These are phyloP conservation scores for Gadus chalcogrammus DNA, from an alignment of 2,113 vertebrate genomes.

Conservation along the genomic window DNA sequence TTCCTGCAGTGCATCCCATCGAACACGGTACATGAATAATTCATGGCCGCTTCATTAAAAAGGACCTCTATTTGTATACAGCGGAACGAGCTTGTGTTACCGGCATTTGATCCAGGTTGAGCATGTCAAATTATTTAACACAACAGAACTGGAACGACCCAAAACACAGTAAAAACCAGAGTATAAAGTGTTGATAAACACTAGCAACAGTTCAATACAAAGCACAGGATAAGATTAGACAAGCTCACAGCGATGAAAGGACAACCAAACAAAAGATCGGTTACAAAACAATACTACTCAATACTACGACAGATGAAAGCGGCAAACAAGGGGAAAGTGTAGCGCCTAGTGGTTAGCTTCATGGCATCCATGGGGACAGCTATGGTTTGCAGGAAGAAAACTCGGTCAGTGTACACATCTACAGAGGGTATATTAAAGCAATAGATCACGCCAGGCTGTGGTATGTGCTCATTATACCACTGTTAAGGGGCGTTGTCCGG, in stretches of 20 bases:
- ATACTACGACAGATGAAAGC: no score
- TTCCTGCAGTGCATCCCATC: constrained; percentile 42
- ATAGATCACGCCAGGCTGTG: no score
- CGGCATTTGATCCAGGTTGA: constrained; percentile 59
- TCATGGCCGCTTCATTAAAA: constrained; percentile 68
- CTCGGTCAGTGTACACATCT: no score
- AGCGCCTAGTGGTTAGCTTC: no score
- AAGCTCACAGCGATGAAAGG: background rate
- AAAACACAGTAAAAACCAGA: constrained; percentile 9
- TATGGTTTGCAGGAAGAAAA: background rate
- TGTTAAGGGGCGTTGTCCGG: no score
- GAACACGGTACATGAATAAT: constrained; percentile 64
- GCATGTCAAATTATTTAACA: constrained; percentile 62
- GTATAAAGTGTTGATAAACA: background rate
- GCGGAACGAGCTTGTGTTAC: constrained; percentile 44
- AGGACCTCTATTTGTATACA: constrained; percentile 65
- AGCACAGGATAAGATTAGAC: background rate
- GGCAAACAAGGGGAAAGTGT: no score
- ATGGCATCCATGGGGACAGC: no score
- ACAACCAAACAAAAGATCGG: no score
- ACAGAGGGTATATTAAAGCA: no score
- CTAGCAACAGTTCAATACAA: background rate
- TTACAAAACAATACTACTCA: no score
- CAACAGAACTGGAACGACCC: constrained; percentile 24
- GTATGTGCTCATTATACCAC: no score